Base-by-base conservation (phyloP, 2,113 vertebrate species). In the Mastomys natalensis region DNA sequence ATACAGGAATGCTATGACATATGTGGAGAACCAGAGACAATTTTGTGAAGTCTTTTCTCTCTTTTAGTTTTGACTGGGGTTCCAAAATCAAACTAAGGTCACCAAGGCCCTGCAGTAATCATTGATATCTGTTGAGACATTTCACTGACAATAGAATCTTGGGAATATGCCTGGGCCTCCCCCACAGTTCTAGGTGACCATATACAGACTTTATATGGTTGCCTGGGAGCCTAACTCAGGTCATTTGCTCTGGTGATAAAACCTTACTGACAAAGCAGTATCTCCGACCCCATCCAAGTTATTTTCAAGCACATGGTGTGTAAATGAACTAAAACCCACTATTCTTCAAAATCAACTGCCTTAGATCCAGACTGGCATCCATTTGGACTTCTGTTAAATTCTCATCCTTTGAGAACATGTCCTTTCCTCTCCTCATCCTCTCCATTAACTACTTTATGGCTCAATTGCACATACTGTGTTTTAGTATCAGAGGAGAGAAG, bases 381-480 rank as follows among this genome's bases (percentile, higher is more conserved):
- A 11, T 1, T 74, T 82, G 34, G 10, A 19, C 12, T 91, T 7
- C n/a, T 80, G 11, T 40, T 91, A 51, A 93, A 40, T 68, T 45
- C 37, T 31, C 2, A 84, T 78, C 10, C 19, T 86, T 40, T 1
- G 29, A 81, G 93, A 95, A 16, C 2, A 40, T 13, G 1, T 34
- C 16, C 19, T 48, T n/a, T 9, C 0, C 2, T 48, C 5, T 7
- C 0, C 3, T 48, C 4, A 1, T 40, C 74, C 74, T 81, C 21
- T 37, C 0, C 0, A 58, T 81, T 72, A 91, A 48, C 5, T 24
- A 64, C 1, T 51, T 2, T 22, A 43, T 37, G 13, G 24, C 55
- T 94, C 29, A 12, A 53, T 82, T n/a, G 31, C 17, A 26, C 34
- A 84, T 72, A 89, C 8, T 45, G 26, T 37, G 43, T 51, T 82